Evolutionary conservation across 1,140 invertebrate genomes (phyloP), one percentile per base, ranked within the genome.

Genomic region (Drosophila novamexicana): DNA sequence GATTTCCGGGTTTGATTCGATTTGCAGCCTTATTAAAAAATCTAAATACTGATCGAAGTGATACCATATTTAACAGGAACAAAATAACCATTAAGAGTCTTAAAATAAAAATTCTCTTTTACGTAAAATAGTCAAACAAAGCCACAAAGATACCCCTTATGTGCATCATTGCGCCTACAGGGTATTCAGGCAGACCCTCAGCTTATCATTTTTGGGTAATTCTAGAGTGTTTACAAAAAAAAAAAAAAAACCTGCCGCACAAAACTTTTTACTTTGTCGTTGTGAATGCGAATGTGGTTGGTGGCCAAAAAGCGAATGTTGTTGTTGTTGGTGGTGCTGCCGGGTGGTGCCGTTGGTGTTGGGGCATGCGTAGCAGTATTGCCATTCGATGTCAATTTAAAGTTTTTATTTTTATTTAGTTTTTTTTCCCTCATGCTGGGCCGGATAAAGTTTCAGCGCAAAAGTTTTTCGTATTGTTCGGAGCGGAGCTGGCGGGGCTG

Each of bases 361-460:
- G 34, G 3, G 52, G 42, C 52, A 75, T 66, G 80, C 71, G 50
- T 42, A 71, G 70, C 75, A 65, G 75, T 75, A 74, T 73, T 81
- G 81, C 79, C 77, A 83, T 88, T 88, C 73, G 83, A 79, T 83
- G 83, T 89, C 83, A 89, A 88, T 88, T 88, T 88, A 89, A 88
- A 88, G 83, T 88, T 86, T 79, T 45, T 47, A 62, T 64, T 67
- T 62, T 72, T 54, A 29, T 73, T 52, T 54, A 18, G 18, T 68
- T 61, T 52, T 16, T 37, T 37, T 10, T 14, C 34, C n/a, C 22
- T 14, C 37, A 44, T 71, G 57, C 67, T 75, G 45, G 63, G 40
- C 65, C 66, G 72, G 50, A 82, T 83, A 88, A 86, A 77, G 65
- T 84, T 88, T 84, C 36, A 61, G 57, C 62, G 58, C 59, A 52